These are phyloP conservation scores for Cerceris ruficornis DNA, from an alignment of 2,888 invertebrate species.

Conservation along the genomic window DNA sequence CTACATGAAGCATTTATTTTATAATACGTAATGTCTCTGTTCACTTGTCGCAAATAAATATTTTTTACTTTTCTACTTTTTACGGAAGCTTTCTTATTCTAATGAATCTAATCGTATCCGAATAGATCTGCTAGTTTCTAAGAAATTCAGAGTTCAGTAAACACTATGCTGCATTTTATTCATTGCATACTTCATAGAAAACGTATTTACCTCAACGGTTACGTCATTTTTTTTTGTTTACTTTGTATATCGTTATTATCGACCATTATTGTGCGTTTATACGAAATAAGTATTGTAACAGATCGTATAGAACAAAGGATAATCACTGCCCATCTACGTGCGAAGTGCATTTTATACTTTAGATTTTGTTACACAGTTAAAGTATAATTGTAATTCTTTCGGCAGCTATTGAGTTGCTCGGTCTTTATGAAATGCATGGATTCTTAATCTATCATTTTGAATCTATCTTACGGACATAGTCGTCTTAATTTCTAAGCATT, in stretches of 20 bases:
- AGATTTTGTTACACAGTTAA: constrained; percentile 42
- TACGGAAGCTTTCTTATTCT: constrained; percentile 12
- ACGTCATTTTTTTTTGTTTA: background rate
- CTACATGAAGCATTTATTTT: constrained; percentile 51
- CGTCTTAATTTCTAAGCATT: constrained; percentile 24
- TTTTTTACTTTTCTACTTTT: constrained; percentile 56
- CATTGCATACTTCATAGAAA: too few species aligned
- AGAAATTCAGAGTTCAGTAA: constrained; percentile 11
- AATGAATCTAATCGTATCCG: constrained; percentile 21
- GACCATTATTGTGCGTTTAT: constrained; percentile 13
- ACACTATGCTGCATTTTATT: constrained; percentile 1
- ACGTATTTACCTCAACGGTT: constrained; percentile 1
- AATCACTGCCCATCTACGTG: constrained; percentile 51
- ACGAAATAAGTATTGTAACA: constrained; percentile 15
- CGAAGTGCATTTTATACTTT: constrained; percentile 46
- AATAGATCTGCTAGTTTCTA: constrained; percentile 15
- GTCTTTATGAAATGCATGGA: constrained; percentile 39
- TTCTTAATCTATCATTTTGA: constrained; percentile 43
- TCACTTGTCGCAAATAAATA: constrained; percentile 25
- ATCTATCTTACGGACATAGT: constrained; percentile 34
- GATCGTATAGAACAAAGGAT: constrained; percentile 52
- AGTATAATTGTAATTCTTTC: background rate
- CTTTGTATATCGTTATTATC: constrained; percentile 4
- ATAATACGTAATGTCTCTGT: constrained; percentile 19
- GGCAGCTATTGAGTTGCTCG: constrained; percentile 39